phyloP scores from a whole-genome alignment of 2,113 vertebrate genomes.

The Centrocercus urophasianus region DNA sequence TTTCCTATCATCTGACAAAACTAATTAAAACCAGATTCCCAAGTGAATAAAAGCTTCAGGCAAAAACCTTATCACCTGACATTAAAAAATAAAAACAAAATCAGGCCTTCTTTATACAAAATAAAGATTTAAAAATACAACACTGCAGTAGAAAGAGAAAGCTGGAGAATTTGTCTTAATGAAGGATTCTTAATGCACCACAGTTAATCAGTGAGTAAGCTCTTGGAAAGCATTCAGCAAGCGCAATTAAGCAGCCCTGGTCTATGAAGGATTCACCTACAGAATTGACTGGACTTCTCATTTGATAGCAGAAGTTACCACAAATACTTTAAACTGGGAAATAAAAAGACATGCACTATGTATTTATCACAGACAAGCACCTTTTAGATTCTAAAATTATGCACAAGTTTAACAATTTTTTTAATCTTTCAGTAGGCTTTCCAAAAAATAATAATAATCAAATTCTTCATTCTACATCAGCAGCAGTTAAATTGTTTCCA shows the following conservation, averaged over 20 bases:
- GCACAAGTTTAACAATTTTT: background rate
- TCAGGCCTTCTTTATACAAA: background rate
- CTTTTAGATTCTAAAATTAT: background rate
- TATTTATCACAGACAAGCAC: background rate
- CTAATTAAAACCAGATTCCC: background rate
- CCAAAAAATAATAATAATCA: background rate
- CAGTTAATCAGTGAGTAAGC: background rate
- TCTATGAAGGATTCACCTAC: background rate
- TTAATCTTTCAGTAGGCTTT: background rate
- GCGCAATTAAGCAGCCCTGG: background rate
- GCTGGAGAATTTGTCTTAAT: background rate
- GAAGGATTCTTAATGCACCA: background rate
- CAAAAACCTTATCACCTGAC: background rate
- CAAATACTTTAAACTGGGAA: background rate
- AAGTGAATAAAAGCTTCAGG: background rate
- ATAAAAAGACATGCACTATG: background rate
- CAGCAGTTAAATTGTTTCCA: background rate
- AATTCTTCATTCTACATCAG: background rate
- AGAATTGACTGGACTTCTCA: background rate
- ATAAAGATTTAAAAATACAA: background rate
- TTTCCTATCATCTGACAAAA: background rate
- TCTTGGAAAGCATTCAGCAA: background rate
- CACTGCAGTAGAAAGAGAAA: background rate
- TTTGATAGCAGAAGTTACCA: background rate
- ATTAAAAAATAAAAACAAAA: background rate